Percentiles rank a stretch among this genome's conserved stretches.
Evolutionary conservation across 2,888 invertebrate species (phyloP).

Genomic region (Spilosoma lubricipeda): DNA sequence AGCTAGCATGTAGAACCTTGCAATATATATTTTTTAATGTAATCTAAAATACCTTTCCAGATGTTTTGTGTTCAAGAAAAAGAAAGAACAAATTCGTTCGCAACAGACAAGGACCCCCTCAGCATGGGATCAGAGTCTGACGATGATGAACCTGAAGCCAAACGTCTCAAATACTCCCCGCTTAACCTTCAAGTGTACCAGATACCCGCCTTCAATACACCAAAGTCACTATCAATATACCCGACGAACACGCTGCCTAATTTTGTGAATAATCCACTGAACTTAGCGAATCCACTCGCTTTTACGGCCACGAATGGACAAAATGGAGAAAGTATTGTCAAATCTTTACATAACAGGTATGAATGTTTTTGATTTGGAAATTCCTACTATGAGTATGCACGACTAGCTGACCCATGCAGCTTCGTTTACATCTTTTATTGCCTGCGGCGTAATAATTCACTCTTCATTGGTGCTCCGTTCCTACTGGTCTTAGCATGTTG

Average conservation of each 20-base stretch:
- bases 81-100: conserved; percentile 57
- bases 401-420: too few species aligned
- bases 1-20: background rate
- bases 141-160: conserved; percentile 75
- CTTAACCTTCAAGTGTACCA: conserved; percentile 80
- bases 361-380: background rate
- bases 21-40: background rate
- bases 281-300: conserved; percentile 76
- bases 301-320: conserved; percentile 61
- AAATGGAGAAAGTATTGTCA: conserved; percentile 70
- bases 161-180: conserved; percentile 70
- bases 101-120: conserved; percentile 67
- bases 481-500: too few species aligned
- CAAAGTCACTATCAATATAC: conserved; percentile 72
- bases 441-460: too few species aligned
- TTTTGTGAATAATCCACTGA: conserved; percentile 79
- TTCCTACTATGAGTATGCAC: too few species aligned
- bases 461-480: too few species aligned
- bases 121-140: conserved; percentile 70
- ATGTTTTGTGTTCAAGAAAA: conserved; percentile 82
- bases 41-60: conserved; percentile 56
- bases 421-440: too few species aligned
- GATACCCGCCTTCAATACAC: conserved; percentile 76
- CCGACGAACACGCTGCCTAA: conserved; percentile 71
- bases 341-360: conserved; percentile 70